Percentiles rank a stretch among this genome's conserved stretches.
Conservation (phyloP, 1,140 invertebrate species). For the Lepeophtheirus salmonis region DNA sequence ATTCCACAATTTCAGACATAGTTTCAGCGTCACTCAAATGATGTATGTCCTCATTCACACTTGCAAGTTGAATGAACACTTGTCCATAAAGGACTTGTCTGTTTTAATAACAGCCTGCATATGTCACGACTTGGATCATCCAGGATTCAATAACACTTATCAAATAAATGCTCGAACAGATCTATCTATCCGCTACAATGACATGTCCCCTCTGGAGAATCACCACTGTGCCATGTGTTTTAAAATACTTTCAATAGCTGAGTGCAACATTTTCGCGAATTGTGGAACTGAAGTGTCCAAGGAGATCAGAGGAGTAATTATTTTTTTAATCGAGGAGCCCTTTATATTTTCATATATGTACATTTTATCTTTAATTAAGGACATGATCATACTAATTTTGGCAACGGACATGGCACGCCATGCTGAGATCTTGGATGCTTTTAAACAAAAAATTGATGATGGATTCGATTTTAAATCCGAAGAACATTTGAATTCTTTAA, state of each 20-base stretch:
- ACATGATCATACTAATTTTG: slow-evolving; percentile 62
- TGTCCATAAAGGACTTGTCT: slow-evolving; percentile 52
- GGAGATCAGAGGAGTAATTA: slow-evolving; percentile 9
- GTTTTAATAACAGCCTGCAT: slow-evolving; percentile 62
- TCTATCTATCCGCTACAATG: slow-evolving; percentile 63
- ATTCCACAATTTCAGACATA: slow-evolving; percentile 74
- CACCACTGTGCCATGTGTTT: slow-evolving; percentile 74
- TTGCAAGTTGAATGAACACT: slow-evolving; percentile 43
- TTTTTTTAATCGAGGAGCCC: background rate
- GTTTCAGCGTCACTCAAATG: slow-evolving; percentile 78
- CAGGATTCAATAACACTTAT: slow-evolving; percentile 63
- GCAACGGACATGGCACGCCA: slow-evolving; percentile 72
- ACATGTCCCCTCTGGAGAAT: slow-evolving; percentile 70
- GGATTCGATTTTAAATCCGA: slow-evolving; percentile 50
- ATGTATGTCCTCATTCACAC: slow-evolving; percentile 63
- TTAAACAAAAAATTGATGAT: slow-evolving; percentile 40
- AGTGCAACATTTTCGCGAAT: slow-evolving; percentile 5
- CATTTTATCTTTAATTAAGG: slow-evolving; percentile 44
- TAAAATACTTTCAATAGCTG: slow-evolving; percentile 36
- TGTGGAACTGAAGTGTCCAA: background rate
- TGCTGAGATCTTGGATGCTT: slow-evolving; percentile 61
- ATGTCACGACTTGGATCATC: slow-evolving; percentile 78
- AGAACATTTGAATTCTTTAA: slow-evolving; percentile 45
- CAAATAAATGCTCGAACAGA: slow-evolving; percentile 65
- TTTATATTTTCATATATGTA: slow-evolving; percentile 25